Evolutionary conservation across 2,113 vertebrate genomes (phyloP).

Genomic region (Spilogale gracilis): DNA sequence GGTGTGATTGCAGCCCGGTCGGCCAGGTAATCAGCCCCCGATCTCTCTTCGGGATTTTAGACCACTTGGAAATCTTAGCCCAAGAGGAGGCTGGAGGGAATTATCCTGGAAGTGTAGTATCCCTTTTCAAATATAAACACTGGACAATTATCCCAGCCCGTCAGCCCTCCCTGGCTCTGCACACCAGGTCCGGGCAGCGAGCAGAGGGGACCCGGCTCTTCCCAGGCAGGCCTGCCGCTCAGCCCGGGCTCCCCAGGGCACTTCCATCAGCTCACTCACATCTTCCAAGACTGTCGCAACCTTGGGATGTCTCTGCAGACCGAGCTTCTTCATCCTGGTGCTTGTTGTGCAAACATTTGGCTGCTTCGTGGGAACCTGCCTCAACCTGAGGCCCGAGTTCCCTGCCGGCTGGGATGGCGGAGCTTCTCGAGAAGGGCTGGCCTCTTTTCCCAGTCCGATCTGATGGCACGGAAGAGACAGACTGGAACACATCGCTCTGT

Average conservation of each 20-base stretch:
- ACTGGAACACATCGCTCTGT: background rate
- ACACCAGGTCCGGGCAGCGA: background rate
- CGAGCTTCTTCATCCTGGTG: background rate
- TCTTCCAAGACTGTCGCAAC: slow-evolving; percentile 71
- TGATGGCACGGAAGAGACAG: background rate
- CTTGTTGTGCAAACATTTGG: slow-evolving; percentile 77
- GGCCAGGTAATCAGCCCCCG: slow-evolving; percentile 87
- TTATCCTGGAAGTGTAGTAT: slow-evolving; percentile 85
- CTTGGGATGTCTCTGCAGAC: slow-evolving; percentile 14
- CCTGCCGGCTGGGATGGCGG: slow-evolving; percentile 29
- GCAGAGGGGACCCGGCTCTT: background rate
- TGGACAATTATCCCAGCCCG: slow-evolving; percentile 74
- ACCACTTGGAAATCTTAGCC: slow-evolving; percentile 87
- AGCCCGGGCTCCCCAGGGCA: background rate
- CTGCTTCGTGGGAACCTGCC: slow-evolving; percentile 67
- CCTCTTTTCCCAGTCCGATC: background rate
- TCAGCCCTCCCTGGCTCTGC: slow-evolving; percentile 59
- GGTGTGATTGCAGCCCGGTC: slow-evolving; percentile 88
- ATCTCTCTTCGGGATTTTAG: slow-evolving; percentile 84
- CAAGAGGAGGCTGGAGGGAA: slow-evolving; percentile 80
- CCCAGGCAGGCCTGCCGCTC: background rate
- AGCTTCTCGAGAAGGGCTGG: slow-evolving; percentile 4
- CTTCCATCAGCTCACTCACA: background rate
- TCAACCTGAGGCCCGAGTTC: slow-evolving; percentile 66
- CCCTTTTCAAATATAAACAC: slow-evolving; percentile 87